These are phyloP conservation scores for Microtus ochrogaster DNA, from an alignment of 2,113 vertebrate genomes.

Conservation along the genomic window DNA sequence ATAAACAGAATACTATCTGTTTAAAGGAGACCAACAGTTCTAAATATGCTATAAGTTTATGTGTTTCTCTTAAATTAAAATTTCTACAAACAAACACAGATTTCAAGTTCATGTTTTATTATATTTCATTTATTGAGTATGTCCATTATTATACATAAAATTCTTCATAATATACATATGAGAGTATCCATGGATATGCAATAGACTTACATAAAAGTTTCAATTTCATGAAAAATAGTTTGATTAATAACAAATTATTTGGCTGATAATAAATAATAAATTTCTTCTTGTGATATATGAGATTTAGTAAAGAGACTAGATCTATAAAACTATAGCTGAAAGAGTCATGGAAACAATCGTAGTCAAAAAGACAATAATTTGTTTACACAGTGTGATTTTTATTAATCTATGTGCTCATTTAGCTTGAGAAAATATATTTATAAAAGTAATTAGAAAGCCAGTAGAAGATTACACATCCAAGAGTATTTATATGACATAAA, in stretches of 20 bases:
- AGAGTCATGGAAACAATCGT: background rate
- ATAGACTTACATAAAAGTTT: background rate
- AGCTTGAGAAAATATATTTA: background rate
- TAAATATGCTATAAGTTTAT: background rate
- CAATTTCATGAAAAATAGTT: slow-evolving; percentile 37
- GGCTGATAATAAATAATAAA: background rate
- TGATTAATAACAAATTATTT: background rate
- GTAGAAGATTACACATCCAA: background rate
- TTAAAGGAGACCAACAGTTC: background rate
- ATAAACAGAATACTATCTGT: slow-evolving; percentile 43
- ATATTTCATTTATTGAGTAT: background rate
- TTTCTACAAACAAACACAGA: background rate
- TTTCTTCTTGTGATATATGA: background rate
- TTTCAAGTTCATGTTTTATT: background rate
- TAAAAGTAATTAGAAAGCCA: background rate
- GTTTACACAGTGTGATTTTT: background rate
- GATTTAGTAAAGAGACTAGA: slow-evolving; percentile 4
- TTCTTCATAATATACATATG: background rate
- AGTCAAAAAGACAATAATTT: background rate
- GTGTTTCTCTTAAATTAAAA: background rate
- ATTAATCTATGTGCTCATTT: background rate
- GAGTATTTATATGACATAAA: background rate
- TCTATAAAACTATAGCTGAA: background rate
- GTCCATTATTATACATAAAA: background rate
- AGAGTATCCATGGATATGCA: slow-evolving; percentile 1